These are phyloP conservation scores for Masnerella sp. DNA, from an alignment of 2,888 invertebrate genomes.

Conservation along the genomic window DNA sequence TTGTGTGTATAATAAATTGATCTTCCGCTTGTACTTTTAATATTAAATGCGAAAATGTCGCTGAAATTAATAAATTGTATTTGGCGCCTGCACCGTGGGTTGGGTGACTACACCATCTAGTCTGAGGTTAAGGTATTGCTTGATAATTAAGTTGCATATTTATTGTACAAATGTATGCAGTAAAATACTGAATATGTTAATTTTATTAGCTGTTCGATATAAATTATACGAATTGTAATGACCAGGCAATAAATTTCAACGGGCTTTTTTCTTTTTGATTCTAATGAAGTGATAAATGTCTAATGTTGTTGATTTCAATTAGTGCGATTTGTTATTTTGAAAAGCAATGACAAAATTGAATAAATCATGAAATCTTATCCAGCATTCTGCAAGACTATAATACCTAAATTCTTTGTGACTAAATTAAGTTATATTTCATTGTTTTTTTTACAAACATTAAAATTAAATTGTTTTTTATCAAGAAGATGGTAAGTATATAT, in stretches of 20 bases:
- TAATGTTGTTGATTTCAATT: conserved; percentile 39
- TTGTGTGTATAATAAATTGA: conserved; percentile 49
- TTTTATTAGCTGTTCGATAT: conserved; percentile 48
- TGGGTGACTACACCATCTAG: conserved; percentile 28
- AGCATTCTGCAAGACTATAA: no score
- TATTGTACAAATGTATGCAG: conserved; percentile 49
- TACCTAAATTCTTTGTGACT: no score
- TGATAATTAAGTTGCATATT: conserved; percentile 56
- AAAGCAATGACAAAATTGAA: no score
- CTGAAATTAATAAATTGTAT: conserved; percentile 54
- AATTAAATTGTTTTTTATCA: no score
- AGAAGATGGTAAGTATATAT: no score
- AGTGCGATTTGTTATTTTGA: conserved; percentile 21
- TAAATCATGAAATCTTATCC: no score
- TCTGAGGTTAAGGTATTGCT: conserved; percentile 43
- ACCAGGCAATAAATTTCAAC: conserved; percentile 30
- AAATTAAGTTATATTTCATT: no score
- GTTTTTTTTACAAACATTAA: no score
- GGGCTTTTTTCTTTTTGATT: conserved; percentile 5
- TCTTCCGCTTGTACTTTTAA: conserved; percentile 42
- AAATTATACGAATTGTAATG: conserved; percentile 40
- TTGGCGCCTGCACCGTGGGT: conserved; percentile 27
- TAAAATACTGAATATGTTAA: conserved; percentile 57
- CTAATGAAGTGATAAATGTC: conserved; percentile 43
- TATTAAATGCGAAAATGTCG: conserved; percentile 49